These are phyloP conservation scores for Brienomyrus brachyistius DNA, from an alignment of 2,113 vertebrate genomes.

Conservation along the genomic window DNA sequence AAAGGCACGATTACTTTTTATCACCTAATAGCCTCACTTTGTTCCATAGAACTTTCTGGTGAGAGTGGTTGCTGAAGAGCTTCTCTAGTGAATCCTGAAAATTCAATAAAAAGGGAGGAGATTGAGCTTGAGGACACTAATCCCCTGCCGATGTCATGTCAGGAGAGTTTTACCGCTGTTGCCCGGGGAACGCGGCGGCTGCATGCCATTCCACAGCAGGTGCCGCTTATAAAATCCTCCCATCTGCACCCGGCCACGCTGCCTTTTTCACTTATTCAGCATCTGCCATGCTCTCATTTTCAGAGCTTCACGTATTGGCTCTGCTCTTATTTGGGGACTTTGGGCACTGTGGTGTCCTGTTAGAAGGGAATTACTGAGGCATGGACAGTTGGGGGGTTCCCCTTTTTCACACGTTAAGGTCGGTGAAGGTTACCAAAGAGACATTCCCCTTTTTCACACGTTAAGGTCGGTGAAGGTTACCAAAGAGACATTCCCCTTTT, in stretches of 20 bases:
- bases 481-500: not conserved
- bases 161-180: not conserved
- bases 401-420: not conserved
- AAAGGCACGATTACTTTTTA: slow-evolving; percentile 1
- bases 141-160: slow-evolving; percentile 12
- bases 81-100: slow-evolving; percentile 15
- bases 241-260: not conserved
- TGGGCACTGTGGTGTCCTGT: not conserved
- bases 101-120: slow-evolving; percentile 22
- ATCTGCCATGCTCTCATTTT: not conserved
- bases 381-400: too few species aligned
- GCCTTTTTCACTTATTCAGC: not conserved
- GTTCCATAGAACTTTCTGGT: not conserved
- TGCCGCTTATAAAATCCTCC: not conserved
- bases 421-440: not conserved
- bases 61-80: slow-evolving; percentile 12
- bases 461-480: not conserved
- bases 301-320: not conserved
- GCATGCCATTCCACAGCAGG: not conserved
- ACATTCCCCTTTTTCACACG: not conserved
- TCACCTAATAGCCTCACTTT: not conserved
- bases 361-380: not conserved
- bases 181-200: not conserved
- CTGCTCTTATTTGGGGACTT: not conserved
- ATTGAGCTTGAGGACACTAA: slow-evolving; percentile 22